A percentile compares a stretch with the other conserved stretches of the same genome.
Evolutionary conservation across 1,140 invertebrate species (phyloP).

Genomic region (Sitobion miscanthi): DNA sequence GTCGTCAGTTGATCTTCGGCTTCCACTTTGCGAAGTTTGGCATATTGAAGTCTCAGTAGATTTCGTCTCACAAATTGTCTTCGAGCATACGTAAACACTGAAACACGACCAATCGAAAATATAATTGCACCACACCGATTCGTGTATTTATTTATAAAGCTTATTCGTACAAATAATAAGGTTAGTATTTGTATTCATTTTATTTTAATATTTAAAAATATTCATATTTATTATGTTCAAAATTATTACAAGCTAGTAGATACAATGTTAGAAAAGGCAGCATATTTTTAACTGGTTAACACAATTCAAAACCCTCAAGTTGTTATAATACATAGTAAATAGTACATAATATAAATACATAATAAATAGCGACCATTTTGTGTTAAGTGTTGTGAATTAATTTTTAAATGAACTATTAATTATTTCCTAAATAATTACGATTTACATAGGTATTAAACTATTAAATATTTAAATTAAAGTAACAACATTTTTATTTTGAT

Average conservation of each 20-base stretch:
- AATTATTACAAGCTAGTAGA: background rate
- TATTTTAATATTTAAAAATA: background rate
- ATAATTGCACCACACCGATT: background rate
- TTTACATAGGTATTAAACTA: background rate
- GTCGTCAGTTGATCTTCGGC: constrained; percentile 54
- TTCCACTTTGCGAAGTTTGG: constrained; percentile 48
- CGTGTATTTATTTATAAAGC: background rate
- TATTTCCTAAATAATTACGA: background rate
- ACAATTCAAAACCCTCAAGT: background rate
- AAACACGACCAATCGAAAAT: background rate
- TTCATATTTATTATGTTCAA: background rate
- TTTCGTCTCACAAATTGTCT: background rate
- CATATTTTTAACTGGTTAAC: background rate
- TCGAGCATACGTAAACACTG: background rate
- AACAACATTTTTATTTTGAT: background rate
- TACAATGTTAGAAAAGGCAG: background rate
- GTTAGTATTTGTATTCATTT: constrained; percentile 6
- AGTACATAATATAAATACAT: too few species aligned
- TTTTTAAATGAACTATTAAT: background rate
- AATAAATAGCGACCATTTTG: background rate
- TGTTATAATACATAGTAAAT: background rate
- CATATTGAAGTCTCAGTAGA: background rate
- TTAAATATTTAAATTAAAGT: background rate
- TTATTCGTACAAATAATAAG: background rate
- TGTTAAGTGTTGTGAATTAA: background rate